These are phyloP conservation scores for Phalera bucephala DNA, from an alignment of 2,888 invertebrate genomes.

Conservation along the genomic window DNA sequence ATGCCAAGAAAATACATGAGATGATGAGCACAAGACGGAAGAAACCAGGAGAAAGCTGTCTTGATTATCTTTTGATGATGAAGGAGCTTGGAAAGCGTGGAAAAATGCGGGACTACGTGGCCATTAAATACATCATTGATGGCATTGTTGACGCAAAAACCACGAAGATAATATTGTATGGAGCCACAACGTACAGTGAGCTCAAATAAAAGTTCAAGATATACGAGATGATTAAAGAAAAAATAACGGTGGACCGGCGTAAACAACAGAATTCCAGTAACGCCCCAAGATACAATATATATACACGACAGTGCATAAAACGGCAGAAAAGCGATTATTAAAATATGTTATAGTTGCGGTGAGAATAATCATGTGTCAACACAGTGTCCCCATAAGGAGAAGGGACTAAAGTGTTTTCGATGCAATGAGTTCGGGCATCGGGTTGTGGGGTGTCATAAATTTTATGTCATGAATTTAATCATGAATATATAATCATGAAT, in stretches of 20 bases:
- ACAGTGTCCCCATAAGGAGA: slow-evolving; percentile 1
- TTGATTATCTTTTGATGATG: slow-evolving; percentile 24
- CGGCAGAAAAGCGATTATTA: background rate
- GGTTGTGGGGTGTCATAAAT: too few relatives aligned
- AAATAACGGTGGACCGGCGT: too few relatives aligned
- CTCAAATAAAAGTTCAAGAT: slow-evolving; percentile 25
- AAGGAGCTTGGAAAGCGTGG: slow-evolving; percentile 11
- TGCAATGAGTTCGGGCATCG: slow-evolving; percentile 7
- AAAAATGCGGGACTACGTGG: slow-evolving; percentile 26
- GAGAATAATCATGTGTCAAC: background rate
- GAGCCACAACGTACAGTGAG: slow-evolving; percentile 17
- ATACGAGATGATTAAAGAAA: slow-evolving; percentile 14
- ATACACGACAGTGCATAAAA: too few relatives aligned
- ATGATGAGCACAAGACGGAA: slow-evolving; percentile 9
- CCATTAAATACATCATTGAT: slow-evolving; percentile 28
- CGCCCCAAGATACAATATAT: too few relatives aligned
- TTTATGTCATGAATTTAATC: too few relatives aligned
- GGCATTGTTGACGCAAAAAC: slow-evolving; percentile 17
- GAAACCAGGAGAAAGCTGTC: slow-evolving; percentile 7
- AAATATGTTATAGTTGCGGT: slow-evolving; percentile 2
- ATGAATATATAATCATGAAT: too few relatives aligned
- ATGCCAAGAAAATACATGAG: slow-evolving; percentile 8
- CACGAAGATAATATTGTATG: slow-evolving; percentile 26
- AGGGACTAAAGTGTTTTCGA: slow-evolving; percentile 7
- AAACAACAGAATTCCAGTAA: too few relatives aligned